Evolutionary conservation across 2,797 vertebrate genomes (phyloP), one percentile per base, ranked within the genome.

Genomic region (Rousettus madagascariensis): DNA sequence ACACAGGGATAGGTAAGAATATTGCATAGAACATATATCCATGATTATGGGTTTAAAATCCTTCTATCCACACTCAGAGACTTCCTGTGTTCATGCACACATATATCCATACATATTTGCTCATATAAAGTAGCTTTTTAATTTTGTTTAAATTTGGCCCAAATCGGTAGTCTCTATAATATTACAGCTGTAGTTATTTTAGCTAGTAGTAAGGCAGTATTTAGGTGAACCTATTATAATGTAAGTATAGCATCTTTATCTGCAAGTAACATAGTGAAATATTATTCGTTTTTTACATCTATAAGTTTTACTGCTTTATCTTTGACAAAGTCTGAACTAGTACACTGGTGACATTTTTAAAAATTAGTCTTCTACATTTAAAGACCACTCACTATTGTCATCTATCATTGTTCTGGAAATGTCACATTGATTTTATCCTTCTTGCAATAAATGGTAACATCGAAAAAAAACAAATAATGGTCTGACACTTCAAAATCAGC

Each of bases 401-500:
- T 98, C 97, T 98, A 98, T 98, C 98, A 98, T 98, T 98, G 95
- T 98, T 98, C 98, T 97, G 97, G 96, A 98, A 99, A 98, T 99
- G 98, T 98, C 98, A 98, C 98, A 98, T 98, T 98, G 98, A 98
- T 99, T 98, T 99, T 98, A 98, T 98, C 98, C 96, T 98, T 86
- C 92, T 97, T 98, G 95, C 95, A 98, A 98, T 98, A 98, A 98
- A 98, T 98, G 97, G 97, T 97, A 98, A 97, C 98, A 98, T 98
- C 97, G 30, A 95, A 97, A 97, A 97, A 97, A 97, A 96, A 57
- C 97, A 97, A 98, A 98, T 97, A 98, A 98, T 97, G 97, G 90
- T 92, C 97, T 98, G 95, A 97, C 96, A 98, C 97, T 98, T 98
- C 95, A 98, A 98, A 98, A 98, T 98, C 98, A 98, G 96, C 97